Conservation (phyloP, 2,888 invertebrate genomes). For the Adela reaumurella region DNA sequence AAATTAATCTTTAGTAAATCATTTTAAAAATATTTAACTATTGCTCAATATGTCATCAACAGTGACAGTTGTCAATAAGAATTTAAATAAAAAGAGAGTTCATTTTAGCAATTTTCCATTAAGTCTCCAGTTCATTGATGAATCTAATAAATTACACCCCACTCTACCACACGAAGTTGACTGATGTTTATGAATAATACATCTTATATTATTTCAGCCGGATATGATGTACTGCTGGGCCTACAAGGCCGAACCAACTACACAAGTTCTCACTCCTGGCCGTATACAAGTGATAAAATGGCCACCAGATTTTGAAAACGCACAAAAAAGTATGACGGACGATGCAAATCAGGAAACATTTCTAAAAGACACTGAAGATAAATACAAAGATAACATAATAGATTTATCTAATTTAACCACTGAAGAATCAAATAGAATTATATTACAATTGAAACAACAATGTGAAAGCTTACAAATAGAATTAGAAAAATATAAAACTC, state of each 20-base stretch:
- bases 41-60: too few relatives aligned
- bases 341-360: constrained; percentile 21
- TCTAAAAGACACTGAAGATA: constrained; percentile 19
- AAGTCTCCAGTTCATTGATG: too few relatives aligned
- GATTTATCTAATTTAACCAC: constrained; percentile 30
- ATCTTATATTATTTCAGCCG: constrained; percentile 57
- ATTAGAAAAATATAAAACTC: constrained; percentile 36
- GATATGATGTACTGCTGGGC: constrained; percentile 91
- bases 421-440: constrained; percentile 34
- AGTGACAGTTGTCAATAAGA: too few relatives aligned
- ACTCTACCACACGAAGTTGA: too few relatives aligned
- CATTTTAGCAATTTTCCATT: too few relatives aligned
- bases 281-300: constrained; percentile 68
- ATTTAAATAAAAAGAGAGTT: too few relatives aligned
- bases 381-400: too few relatives aligned
- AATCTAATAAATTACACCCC: too few relatives aligned
- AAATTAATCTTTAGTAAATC: too few relatives aligned
- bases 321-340: constrained; percentile 21
- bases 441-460: constrained; percentile 33
- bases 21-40: too few relatives aligned
- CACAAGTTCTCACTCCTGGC: constrained; percentile 69
- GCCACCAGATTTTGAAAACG: constrained; percentile 56
- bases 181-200: too few relatives aligned
- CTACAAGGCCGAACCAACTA: constrained; percentile 68
- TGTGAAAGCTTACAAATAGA: constrained; percentile 36